A percentile compares a stretch with the other conserved stretches of the same genome.
These are phyloP conservation scores for Cheiracanthium punctorium DNA, from an alignment of 2,888 invertebrate genomes.

Conservation along the genomic window DNA sequence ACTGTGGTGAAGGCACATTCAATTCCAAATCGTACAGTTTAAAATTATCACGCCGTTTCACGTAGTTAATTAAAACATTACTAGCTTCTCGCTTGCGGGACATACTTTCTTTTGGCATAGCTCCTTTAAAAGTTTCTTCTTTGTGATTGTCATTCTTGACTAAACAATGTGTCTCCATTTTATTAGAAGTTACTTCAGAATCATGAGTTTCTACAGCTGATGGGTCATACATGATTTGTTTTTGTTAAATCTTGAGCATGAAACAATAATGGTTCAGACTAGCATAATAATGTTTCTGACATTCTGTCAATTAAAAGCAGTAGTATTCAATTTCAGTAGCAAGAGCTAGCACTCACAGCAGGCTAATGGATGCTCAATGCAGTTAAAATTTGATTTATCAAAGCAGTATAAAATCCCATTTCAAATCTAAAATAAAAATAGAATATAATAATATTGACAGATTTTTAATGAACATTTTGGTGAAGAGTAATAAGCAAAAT, in stretches of 20 bases:
- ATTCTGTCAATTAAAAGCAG: not conserved
- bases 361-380: no score
- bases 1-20: constrained; percentile 40
- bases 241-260: constrained; percentile 34
- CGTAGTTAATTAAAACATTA: constrained; percentile 36
- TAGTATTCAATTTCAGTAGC: not conserved
- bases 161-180: not conserved
- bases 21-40: constrained; percentile 23
- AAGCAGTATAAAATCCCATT: not conserved
- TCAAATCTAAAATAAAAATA: not conserved
- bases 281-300: constrained; percentile 43
- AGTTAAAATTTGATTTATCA: no score
- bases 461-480: no score
- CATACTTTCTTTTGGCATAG: not conserved
- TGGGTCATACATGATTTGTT: not conserved
- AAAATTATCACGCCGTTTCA: constrained; percentile 49
- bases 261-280: constrained; percentile 28
- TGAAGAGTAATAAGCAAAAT: no score
- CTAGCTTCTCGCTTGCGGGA: constrained; percentile 52
- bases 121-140: not conserved
- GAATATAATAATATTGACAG: no score
- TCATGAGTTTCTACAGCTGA: not conserved
- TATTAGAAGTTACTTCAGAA: not conserved
- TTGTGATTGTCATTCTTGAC: not conserved
- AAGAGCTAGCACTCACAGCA: no score